A percentile compares a stretch with the other conserved stretches of the same genome.
Evolutionary conservation across 2,888 invertebrate genomes (phyloP).

Genomic region (Melitaea athalia): DNA sequence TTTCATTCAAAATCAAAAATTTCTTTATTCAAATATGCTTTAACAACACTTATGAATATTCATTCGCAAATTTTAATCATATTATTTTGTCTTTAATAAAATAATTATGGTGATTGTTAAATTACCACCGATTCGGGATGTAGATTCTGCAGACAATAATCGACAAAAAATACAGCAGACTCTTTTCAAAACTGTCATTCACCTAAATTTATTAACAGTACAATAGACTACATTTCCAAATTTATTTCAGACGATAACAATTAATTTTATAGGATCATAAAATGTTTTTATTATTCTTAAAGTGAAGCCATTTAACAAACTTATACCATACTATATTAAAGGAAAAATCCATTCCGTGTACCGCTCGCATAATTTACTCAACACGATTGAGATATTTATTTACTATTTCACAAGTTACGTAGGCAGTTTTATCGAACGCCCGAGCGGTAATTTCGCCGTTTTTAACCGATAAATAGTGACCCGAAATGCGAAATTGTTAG

Average conservation of each 20-base stretch:
- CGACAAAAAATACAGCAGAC: no score
- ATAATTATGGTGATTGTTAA: no score
- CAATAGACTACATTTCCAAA: background rate
- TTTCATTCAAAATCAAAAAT: no score
- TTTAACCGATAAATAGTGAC: slow-evolving; percentile 56
- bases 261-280: slow-evolving; percentile 14
- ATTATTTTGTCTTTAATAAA: no score
- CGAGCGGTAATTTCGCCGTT: slow-evolving; percentile 52
- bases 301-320: slow-evolving; percentile 2
- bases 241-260: background rate
- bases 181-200: no score
- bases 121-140: no score
- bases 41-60: no score
- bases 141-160: no score
- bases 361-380: slow-evolving; percentile 57
- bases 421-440: slow-evolving; percentile 54
- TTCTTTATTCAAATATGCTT: no score
- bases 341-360: slow-evolving; percentile 55
- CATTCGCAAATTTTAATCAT: no score
- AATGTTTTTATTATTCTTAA: background rate
- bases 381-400: slow-evolving; percentile 73
- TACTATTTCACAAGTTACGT: slow-evolving; percentile 65
- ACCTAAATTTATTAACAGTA: no score
- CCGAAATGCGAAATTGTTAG: slow-evolving; percentile 56
- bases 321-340: slow-evolving; percentile 10